Evolutionary conservation across 2,113 vertebrate genomes (phyloP), one percentile per base, ranked within the genome.

Genomic region (Prunella fulvescens): DNA sequence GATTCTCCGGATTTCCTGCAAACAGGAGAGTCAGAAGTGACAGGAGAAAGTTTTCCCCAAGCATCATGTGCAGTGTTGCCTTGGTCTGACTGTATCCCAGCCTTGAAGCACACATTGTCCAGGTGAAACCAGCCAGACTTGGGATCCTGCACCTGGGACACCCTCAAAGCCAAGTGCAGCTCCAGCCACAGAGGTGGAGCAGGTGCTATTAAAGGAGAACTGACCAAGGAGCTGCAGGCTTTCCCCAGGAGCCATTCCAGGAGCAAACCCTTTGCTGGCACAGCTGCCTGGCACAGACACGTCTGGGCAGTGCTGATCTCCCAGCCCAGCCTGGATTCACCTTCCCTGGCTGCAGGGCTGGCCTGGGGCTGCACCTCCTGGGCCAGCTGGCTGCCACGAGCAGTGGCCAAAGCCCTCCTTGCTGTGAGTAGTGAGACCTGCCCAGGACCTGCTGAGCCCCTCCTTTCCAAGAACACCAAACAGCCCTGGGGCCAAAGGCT

Each of bases 1-100:
- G 81, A 97, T 97, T 48, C 96, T 97, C 96, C 97, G 98, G 88
- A 98, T 82, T 81, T 98, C 98, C 98, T 99, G 80, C 71, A 95
- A 88, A 53, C 47, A 76, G 14, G 14, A 85, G 54, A 84, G 35
- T 15, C 2, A 1, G 29, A n/a, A 78, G 58, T 7, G 35, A 25
- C 78, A 65, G 19, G 5, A 45, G 24, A 20, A 86, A 29, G n/a
- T 33, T 44, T n/a, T 37, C 29, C 20, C 16, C 17, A 14, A 5
- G 18, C 14, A 19, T 40, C 2, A 0, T 9, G 7, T 40, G 40
- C 44, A 56, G 13, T 1, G 0, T 26, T 37, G 31, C 31, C 54
- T 60, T 35, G 17, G 16, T 50, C 42, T 86, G 44, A 25, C 62
- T 67, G 73, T 19, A 60, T 42, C 35, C 16, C 69, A 51, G 44